phyloP scores from a whole-genome alignment of 2,113 vertebrate species.

The Laticauda colubrina region DNA sequence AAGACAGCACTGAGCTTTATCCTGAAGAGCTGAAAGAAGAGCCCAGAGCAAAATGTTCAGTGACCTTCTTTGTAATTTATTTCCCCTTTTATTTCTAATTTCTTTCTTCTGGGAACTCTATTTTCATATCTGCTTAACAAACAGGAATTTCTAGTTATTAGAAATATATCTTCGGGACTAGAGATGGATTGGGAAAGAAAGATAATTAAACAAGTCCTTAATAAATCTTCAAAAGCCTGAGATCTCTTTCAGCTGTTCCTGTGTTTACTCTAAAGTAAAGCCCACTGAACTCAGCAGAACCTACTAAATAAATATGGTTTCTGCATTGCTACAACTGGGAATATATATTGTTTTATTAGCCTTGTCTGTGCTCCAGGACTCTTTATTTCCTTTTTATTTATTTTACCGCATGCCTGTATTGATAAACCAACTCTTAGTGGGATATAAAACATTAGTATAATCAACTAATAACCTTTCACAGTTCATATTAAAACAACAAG shows the following conservation, averaged over 20 bases:
- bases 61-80: conserved; percentile 23
- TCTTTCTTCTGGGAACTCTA: neutral
- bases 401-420: neutral
- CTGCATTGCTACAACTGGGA: neutral
- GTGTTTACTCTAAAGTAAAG: neutral
- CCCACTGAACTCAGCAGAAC: neutral
- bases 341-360: neutral
- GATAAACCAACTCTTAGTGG: neutral
- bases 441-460: neutral
- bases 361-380: neutral
- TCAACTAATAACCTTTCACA: neutral
- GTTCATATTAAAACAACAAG: neutral
- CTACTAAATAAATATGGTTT: neutral
- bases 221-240: neutral
- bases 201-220: neutral
- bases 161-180: neutral
- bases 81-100: conserved; percentile 5
- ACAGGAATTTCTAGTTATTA: neutral
- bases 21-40: neutral
- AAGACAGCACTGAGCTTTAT: conserved; percentile 1
- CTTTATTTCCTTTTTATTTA: neutral
- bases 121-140: neutral
- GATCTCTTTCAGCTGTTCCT: neutral
- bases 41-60: neutral
- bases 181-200: neutral